Base-by-base conservation (phyloP, 2,797 vertebrate genomes). In the Hapalemur alaotrensis region DNA sequence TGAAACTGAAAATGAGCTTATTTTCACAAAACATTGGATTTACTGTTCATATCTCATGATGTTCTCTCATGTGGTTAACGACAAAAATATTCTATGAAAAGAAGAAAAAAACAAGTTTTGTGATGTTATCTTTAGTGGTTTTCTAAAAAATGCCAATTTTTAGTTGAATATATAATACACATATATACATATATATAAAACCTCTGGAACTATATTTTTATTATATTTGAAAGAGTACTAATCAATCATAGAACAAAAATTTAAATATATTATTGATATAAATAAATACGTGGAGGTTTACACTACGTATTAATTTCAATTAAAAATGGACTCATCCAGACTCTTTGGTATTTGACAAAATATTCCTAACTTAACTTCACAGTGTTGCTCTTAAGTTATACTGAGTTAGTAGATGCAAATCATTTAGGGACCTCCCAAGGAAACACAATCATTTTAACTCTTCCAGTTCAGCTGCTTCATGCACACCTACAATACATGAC, bases 11-110 rank as follows among this genome's bases (percentile, higher is more conserved):
- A 90, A 35, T 82, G 8, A 2, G 89, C 75, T 96, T 85, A 38
- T 91, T 88, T 95, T 90, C 48, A 72, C 82, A 61, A 93, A 94
- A 95, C n/a, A 91, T 35, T 84, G 12, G 32, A n/a, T 95, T 95
- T 81, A 52, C 23, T 88, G 10, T 46, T 92, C 25, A 30, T 76
- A 82, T 54, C 17, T 83, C 54, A 69, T 2, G 4, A 41, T 54
- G 5, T 30, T 57, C n/a, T 84, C 13, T 86, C n/a, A 59, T n/a
- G 15, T 87, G 54, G 30, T 70, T 38, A 87, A 43, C 65, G 80
- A 54, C 22, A 70, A 88, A 91, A 85, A 28, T 10, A 63, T 65
- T 57, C 23, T 43, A 9, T 43, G 43, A 81, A 84, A 41, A 83
- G 10, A 65, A 80, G 30, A 52, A 30, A 25, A 15, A 48, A 69